phyloP scores from a whole-genome alignment of 2,113 vertebrate genomes.

The Eupsittula cactorum region DNA sequence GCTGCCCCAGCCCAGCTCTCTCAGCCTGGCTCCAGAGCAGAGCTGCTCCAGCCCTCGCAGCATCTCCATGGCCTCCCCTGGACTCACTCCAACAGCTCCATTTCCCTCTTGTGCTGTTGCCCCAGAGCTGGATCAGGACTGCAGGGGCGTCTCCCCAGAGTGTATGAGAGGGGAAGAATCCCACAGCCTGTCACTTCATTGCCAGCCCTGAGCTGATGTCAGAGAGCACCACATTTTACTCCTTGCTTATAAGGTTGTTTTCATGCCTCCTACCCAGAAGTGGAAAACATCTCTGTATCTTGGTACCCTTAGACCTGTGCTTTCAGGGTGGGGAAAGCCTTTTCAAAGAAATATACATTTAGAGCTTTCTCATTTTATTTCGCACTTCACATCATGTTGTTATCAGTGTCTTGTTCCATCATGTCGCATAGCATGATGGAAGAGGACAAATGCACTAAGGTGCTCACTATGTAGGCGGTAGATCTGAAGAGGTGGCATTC shows the following conservation, averaged over 20 bases:
- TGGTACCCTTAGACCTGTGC: background rate
- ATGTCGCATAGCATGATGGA: background rate
- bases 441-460: background rate
- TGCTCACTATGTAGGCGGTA: background rate
- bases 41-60: background rate
- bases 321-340: background rate
- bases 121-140: background rate
- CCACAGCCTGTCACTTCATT: background rate
- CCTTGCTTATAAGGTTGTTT: background rate
- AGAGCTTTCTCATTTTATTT: slow-evolving; percentile 1
- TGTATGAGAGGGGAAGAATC: background rate
- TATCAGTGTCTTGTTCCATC: background rate
- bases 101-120: background rate
- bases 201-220: background rate
- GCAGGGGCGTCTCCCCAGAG: no score
- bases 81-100: background rate
- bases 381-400: background rate
- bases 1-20: background rate
- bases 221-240: background rate
- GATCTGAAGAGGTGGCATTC: background rate
- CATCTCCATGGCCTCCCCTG: background rate
- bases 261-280: background rate
- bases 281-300: background rate
- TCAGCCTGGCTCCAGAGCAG: background rate
- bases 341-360: background rate